A percentile compares a stretch with the other conserved stretches of the same genome.
These are phyloP conservation scores for Centropus unirufus DNA, from an alignment of 2,113 vertebrate species.

Conservation along the genomic window DNA sequence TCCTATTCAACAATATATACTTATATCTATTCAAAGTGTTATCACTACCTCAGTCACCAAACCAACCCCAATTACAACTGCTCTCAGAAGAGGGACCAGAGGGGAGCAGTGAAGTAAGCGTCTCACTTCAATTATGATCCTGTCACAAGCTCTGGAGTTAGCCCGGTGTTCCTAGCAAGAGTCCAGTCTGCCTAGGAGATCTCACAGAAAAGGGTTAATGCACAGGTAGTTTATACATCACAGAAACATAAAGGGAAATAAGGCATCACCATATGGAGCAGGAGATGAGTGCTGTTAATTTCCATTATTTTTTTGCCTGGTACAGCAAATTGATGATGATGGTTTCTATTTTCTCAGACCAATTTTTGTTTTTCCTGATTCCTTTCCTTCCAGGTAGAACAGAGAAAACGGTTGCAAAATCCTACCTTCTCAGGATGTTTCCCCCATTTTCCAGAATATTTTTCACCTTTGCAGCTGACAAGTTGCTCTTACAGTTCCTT, in stretches of 20 bases:
- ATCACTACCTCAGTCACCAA: rapidly evolving
- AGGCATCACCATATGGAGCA: background rate
- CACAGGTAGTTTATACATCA: background rate
- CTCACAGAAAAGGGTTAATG: background rate
- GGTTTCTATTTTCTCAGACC: background rate
- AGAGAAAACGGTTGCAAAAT: background rate
- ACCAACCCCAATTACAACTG: rapidly evolving
- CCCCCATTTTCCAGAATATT: background rate
- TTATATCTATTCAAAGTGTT: background rate
- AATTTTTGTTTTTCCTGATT: background rate
- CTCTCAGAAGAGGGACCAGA: background rate
- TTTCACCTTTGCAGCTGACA: background rate
- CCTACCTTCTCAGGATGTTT: background rate
- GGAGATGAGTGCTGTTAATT: background rate
- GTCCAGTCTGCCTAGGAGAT: background rate
- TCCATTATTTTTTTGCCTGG: background rate
- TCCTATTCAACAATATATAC: background rate
- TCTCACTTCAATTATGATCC: background rate
- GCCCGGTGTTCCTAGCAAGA: rapidly evolving
- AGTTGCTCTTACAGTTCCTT: background rate
- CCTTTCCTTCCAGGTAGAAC: background rate
- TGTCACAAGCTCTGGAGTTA: background rate
- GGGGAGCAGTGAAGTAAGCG: background rate
- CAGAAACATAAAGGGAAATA: background rate
- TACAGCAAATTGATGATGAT: background rate